Conservation (phyloP, 2,888 invertebrate genomes). For the Patella caerulea region DNA sequence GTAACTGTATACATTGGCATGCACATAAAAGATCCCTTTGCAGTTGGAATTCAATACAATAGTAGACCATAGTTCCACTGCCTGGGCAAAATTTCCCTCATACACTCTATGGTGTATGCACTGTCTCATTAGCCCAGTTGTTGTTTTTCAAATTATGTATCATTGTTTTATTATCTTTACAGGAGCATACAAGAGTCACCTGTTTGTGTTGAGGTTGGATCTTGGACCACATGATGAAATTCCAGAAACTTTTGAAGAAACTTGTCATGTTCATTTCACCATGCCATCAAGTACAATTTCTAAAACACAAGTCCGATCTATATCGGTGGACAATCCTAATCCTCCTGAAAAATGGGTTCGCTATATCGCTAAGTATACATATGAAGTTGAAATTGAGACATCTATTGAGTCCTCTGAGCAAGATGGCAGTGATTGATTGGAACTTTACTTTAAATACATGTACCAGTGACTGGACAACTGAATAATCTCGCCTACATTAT, state of each 20-base stretch:
- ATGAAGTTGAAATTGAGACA: slow-evolving; percentile 66
- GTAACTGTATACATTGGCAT: no score
- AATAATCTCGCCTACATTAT: no score
- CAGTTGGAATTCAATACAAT: no score
- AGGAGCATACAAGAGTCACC: slow-evolving; percentile 98
- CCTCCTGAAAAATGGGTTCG: slow-evolving; percentile 99
- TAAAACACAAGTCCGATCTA: slow-evolving; percentile 95
- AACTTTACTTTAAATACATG: no score
- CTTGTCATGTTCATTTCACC: slow-evolving; percentile 94
- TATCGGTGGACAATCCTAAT: slow-evolving; percentile 74
- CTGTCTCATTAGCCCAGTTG: background rate
- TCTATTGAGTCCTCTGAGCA: slow-evolving; percentile 41
- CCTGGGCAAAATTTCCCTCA: background rate
- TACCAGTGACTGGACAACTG: no score
- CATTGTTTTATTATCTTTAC: slow-evolving; percentile 20
- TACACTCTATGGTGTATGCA: background rate
- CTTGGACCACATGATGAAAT: slow-evolving; percentile 97
- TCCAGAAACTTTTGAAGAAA: slow-evolving; percentile 91
- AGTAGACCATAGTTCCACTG: no score
- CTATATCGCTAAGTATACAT: slow-evolving; percentile 91
- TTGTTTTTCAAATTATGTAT: background rate
- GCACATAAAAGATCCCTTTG: no score
- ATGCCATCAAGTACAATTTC: slow-evolving; percentile 90
- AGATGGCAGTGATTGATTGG: background rate
- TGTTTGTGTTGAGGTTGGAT: slow-evolving; percentile 93